Evolutionary conservation across 1,140 invertebrate genomes (phyloP).

Genomic region (Microplitis mediator): DNA sequence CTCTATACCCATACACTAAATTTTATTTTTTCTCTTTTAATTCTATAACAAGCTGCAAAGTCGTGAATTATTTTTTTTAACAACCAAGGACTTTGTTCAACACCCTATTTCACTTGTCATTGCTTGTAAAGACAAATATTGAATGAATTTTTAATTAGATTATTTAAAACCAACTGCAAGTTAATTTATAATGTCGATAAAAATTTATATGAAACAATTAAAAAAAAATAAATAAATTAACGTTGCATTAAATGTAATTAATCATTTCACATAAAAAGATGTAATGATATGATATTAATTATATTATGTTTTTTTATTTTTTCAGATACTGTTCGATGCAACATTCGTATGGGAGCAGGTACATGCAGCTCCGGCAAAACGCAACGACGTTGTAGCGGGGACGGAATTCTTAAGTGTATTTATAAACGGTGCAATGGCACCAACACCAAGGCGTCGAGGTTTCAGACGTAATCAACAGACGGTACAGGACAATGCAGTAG

Average conservation of each 20-base stretch:
- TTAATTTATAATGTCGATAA: neutral
- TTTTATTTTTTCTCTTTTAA: constrained; percentile 1
- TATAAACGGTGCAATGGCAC: constrained; percentile 60
- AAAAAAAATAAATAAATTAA: no score
- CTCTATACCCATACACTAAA: neutral
- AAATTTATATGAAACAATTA: no score
- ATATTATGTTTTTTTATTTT: constrained; percentile 23
- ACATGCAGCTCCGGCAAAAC: constrained; percentile 39
- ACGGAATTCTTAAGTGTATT: constrained; percentile 67
- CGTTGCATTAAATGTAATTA: no score
- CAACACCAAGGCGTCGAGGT: constrained; percentile 50
- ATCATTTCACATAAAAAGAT: no score
- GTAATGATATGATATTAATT: no score
- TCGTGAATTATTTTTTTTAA: neutral
- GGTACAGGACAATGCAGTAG: constrained; percentile 47
- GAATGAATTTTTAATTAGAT: no score
- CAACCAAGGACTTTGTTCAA: neutral
- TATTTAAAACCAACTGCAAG: neutral
- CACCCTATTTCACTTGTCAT: neutral
- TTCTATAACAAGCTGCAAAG: constrained; percentile 13
- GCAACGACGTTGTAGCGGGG: constrained; percentile 64
- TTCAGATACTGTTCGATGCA: constrained; percentile 55
- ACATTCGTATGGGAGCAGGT: constrained; percentile 48
- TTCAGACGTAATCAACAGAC: constrained; percentile 40
- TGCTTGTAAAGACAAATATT: no score